Base-by-base conservation (phyloP, 1,140 invertebrate species). In the Zaprionus davidi region DNA sequence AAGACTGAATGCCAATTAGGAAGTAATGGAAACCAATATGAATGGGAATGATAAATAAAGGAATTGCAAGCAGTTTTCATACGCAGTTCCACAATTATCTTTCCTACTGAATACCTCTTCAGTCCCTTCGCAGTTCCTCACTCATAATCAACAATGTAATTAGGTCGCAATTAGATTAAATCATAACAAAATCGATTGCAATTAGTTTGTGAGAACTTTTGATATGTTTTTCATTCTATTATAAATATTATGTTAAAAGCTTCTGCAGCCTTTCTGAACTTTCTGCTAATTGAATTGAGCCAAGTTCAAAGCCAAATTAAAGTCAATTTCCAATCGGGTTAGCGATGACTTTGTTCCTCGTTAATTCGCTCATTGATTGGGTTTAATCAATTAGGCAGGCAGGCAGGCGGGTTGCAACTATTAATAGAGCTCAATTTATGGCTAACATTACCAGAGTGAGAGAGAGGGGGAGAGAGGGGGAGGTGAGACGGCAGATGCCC, bases 351-450 rank as follows among this genome's bases (percentile, higher is more conserved):
- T 7, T 7, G 17, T 17, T 9, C 9, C 9, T 1, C 13, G 5
- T 20, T 46, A 46, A 46, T 46, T 36, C 53, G 46, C 22, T 51
- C 11, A 12, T 13, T 24, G 17, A 5, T 51, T 51, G 9, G 59
- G 53, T 24, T 75, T 71, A 75, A 75, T 75, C 72, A 75, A 75
- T 64, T 75, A n/a, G 41, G 7, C n/a, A 44, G 46, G 41, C 15
- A 6, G 41, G 41, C 15, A 6, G 41, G 41, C 15, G 6, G 15
- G 15, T n/a, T 46, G 46, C 20, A 55, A 66, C 69, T 76, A 71
- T 65, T 64, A 58, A 70, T 59, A 71, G 44, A 46, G 41, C n/a
- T 60, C 69, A 41, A 60, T 72, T 66, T 56, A 31, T 31, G 20
- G 66, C 57, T 69, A 26, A 55, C 34, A 51, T n/a, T 9, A 9